Evolutionary conservation across 2,113 vertebrate species (phyloP).

Genomic region (Callionymus lyra): DNA sequence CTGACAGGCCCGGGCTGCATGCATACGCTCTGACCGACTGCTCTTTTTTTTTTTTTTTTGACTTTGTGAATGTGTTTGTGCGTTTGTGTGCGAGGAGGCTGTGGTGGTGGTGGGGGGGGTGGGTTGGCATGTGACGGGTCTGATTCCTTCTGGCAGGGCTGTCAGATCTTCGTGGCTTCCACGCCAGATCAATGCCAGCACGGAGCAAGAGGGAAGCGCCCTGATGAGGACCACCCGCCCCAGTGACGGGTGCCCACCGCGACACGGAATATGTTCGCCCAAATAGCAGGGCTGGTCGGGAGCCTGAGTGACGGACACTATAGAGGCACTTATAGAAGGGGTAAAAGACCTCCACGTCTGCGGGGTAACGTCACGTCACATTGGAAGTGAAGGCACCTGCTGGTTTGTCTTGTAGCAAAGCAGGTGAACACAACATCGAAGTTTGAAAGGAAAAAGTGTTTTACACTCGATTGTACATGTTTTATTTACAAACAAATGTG

Average conservation of each 20-base stretch:
- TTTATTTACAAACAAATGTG: too few species aligned
- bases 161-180: conserved; percentile 79
- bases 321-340: conserved; percentile 12
- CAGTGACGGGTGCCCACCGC: conserved; percentile 81
- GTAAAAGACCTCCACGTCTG: conserved; percentile 9
- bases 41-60: conserved; percentile 92
- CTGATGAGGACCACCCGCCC: conserved; percentile 71
- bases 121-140: conserved; percentile 67
- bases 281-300: conserved; percentile 85
- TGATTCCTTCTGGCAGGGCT: conserved; percentile 92
- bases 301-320: conserved; percentile 70
- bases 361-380: conserved; percentile 4
- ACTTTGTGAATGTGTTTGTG: conserved; percentile 55
- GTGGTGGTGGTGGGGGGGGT: conserved; percentile 11
- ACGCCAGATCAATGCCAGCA: conserved; percentile 73
- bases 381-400: too few species aligned
- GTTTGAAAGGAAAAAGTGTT: too few species aligned
- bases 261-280: conserved; percentile 95
- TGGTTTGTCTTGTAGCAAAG: too few species aligned
- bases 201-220: conserved; percentile 57
- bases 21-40: conserved; percentile 76
- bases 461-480: too few species aligned
- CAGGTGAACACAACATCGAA: too few species aligned
- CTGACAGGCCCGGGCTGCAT: conserved; percentile 70
- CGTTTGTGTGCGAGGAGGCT: conserved; percentile 10